phyloP scores from a whole-genome alignment of 2,797 vertebrate species.

The Hephaestus fuliginosus region DNA sequence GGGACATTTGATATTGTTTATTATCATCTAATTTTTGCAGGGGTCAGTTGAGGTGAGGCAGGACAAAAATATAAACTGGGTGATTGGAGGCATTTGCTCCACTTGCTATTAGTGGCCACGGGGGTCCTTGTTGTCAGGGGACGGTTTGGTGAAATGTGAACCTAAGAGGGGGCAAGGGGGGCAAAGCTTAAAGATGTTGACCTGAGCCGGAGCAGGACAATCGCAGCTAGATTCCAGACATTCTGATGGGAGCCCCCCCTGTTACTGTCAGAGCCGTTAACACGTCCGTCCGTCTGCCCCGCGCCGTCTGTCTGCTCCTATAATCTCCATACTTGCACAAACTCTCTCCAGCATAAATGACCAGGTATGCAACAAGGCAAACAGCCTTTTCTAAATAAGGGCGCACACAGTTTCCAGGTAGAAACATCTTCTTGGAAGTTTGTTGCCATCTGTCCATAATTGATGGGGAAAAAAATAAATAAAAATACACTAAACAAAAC shows the following conservation, averaged over 20 bases:
- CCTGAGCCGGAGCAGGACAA: constrained; percentile 62
- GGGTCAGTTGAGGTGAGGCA: constrained; percentile 34
- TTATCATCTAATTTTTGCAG: constrained; percentile 17
- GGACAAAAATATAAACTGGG: constrained; percentile 54
- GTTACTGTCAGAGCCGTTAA: constrained; percentile 56
- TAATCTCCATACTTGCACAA: constrained; percentile 47
- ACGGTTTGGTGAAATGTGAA: constrained; percentile 71
- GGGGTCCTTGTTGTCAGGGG: constrained; percentile 61
- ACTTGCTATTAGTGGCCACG: constrained; percentile 55
- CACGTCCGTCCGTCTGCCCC: constrained; percentile 32
- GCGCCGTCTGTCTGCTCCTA: constrained; percentile 24
- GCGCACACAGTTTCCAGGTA: background rate
- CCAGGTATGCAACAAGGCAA: background rate
- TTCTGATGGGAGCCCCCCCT: constrained; percentile 64
- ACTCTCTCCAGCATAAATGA: constrained; percentile 29
- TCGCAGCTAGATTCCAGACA: constrained; percentile 75
- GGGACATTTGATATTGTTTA: constrained; percentile 20
- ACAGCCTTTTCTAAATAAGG: constrained; percentile 23
- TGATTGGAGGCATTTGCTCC: constrained; percentile 52
- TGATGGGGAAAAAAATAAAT: background rate
- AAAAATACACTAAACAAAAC: background rate
- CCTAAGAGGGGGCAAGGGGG: constrained; percentile 29
- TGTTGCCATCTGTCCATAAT: background rate
- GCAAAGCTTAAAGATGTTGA: constrained; percentile 57
- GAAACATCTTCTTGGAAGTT: background rate